Evolutionary conservation across 2,797 vertebrate species (phyloP).

Genomic region (Urophycis tenuis): DNA sequence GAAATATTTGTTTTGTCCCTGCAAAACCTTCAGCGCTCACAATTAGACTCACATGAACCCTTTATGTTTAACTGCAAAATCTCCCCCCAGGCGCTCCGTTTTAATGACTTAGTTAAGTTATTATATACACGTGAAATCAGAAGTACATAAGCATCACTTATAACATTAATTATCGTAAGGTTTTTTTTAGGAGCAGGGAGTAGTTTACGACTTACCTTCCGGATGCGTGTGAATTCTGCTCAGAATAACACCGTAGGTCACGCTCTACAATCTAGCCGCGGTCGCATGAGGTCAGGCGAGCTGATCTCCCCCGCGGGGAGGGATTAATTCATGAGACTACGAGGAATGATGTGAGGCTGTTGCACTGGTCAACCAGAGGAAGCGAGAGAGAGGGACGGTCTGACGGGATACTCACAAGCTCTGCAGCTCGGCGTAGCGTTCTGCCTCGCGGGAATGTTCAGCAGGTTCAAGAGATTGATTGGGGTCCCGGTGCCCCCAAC

Average conservation of each 20-base stretch:
- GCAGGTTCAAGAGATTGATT: conserved; percentile 48
- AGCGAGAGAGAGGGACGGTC: not conserved
- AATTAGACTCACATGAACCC: not conserved
- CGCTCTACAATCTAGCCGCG: not conserved
- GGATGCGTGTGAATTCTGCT: not conserved
- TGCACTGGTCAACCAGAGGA: not conserved
- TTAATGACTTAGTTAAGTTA: not conserved
- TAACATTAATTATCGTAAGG: not conserved
- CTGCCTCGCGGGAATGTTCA: conserved; percentile 52
- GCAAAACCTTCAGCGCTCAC: not conserved
- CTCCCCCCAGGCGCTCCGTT: too few species aligned
- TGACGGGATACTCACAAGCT: not conserved
- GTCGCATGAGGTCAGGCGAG: not conserved
- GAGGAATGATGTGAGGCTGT: not conserved
- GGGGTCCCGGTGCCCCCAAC: conserved; percentile 37
- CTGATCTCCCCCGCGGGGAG: conserved; percentile 19
- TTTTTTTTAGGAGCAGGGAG: not conserved
- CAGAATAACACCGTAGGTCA: not conserved
- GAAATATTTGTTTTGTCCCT: not conserved
- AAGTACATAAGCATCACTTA: not conserved
- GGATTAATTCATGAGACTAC: conserved; percentile 1
- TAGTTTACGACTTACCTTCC: not conserved
- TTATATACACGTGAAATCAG: too few species aligned
- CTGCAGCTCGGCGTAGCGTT: conserved; percentile 1
- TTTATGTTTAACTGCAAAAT: not conserved